These are phyloP conservation scores for Astropecten irregularis DNA, from an alignment of 53 echinoderm and acorn worm species.

Conservation along the genomic window DNA sequence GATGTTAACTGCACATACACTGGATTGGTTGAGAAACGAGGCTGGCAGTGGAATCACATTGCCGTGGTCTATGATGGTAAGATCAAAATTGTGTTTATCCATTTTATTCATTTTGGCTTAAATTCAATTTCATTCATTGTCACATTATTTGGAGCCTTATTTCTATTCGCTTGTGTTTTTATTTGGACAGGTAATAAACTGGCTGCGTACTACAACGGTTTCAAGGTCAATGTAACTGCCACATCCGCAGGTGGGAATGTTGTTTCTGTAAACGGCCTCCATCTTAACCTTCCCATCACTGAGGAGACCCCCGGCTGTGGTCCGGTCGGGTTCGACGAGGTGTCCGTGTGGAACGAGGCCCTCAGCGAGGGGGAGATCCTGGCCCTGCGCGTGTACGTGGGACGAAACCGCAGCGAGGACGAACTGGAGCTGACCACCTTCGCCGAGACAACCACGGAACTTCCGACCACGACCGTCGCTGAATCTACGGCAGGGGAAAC, in stretches of 20 bases:
- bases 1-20: not conserved
- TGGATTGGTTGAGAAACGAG: not conserved
- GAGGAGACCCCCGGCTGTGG: not conserved
- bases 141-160: too few species aligned
- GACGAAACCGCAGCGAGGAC: slow-evolving; percentile 31
- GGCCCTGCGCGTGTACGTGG: slow-evolving; percentile 33
- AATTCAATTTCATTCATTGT: too few species aligned
- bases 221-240: not conserved
- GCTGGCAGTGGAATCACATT: slow-evolving; percentile 68
- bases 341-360: not conserved
- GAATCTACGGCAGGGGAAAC: not conserved
- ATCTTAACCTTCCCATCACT: not conserved
- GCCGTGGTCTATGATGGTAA: slow-evolving; percentile 41
- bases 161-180: too few species aligned
- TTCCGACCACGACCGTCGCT: not conserved
- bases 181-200: too few species aligned
- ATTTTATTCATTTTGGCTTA: too few species aligned
- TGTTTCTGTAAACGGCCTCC: too few species aligned
- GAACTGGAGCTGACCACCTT: slow-evolving; percentile 1
- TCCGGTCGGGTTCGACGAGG: slow-evolving; percentile 54
- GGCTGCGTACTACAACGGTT: slow-evolving; percentile 35
- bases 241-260: too few species aligned
- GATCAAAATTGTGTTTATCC: too few species aligned
- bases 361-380: slow-evolving; percentile 18
- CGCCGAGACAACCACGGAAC: not conserved